Evolutionary conservation across 2,888 invertebrate species (phyloP).

Genomic region (Apeira syringaria): DNA sequence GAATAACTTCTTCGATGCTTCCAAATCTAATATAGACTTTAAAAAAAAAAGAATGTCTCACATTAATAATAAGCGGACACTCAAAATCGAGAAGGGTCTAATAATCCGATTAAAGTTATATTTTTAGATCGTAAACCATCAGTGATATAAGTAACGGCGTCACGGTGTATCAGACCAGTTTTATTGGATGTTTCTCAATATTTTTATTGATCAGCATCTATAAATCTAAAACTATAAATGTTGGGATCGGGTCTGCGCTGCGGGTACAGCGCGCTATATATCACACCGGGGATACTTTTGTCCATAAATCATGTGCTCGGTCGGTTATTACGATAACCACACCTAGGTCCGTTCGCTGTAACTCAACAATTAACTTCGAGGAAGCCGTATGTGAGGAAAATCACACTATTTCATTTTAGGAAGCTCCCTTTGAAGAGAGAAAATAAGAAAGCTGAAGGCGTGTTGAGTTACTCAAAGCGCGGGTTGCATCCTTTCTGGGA

Average conservation of each 20-base stretch:
- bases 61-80: constrained; percentile 38
- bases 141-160: constrained; percentile 42
- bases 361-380: constrained; percentile 15
- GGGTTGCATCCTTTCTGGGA: constrained; percentile 49
- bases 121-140: constrained; percentile 54
- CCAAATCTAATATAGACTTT: constrained; percentile 10
- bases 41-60: constrained; percentile 36
- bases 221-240: constrained; percentile 61
- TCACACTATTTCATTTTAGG: constrained; percentile 11
- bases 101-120: constrained; percentile 60
- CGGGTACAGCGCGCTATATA: constrained; percentile 49
- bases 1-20: constrained; percentile 32
- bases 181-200: constrained; percentile 58
- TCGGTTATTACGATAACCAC: constrained; percentile 56
- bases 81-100: constrained; percentile 47
- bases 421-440: constrained; percentile 19
- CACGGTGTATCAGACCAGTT: constrained; percentile 46
- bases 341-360: constrained; percentile 32
- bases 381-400: constrained; percentile 15
- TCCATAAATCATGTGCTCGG: constrained; percentile 64
- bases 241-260: constrained; percentile 41
- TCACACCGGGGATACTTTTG: constrained; percentile 52
- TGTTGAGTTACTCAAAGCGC: constrained; percentile 46
- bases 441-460: constrained; percentile 36
- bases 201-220: constrained; percentile 64